Conservation (phyloP, 1,140 invertebrate genomes). For the Drosophila busckii region DNA sequence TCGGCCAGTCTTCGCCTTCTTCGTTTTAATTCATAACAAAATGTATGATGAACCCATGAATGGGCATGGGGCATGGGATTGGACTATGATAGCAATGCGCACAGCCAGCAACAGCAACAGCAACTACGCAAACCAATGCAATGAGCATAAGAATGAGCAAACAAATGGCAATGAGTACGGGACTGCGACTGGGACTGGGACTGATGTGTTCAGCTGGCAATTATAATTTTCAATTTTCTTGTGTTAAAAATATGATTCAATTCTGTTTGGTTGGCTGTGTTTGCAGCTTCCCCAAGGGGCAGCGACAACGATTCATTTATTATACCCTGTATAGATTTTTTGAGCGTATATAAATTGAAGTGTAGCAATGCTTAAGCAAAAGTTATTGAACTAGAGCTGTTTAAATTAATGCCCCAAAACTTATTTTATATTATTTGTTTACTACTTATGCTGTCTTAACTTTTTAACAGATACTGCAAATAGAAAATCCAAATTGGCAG, state of each 20-base stretch:
- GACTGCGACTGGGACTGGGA: background rate
- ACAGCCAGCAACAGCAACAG: background rate
- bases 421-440: too few species aligned
- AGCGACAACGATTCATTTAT: slow-evolving; percentile 16
- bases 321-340: background rate
- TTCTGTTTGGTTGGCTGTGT: slow-evolving; percentile 44
- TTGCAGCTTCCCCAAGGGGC: slow-evolving; percentile 13
- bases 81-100: slow-evolving; percentile 9
- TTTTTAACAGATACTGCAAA: too few species aligned
- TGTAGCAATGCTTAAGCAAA: background rate
- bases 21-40: slow-evolving; percentile 45
- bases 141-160: slow-evolving; percentile 6
- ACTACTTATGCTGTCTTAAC: too few species aligned
- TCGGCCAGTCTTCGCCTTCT: slow-evolving; percentile 31
- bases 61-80: slow-evolving; percentile 42
- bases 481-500: too few species aligned
- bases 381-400: too few species aligned
- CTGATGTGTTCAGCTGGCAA: slow-evolving; percentile 59
- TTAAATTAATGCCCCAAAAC: too few species aligned
- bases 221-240: slow-evolving; percentile 70
- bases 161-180: background rate
- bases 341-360: background rate
- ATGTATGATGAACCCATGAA: slow-evolving; percentile 56
- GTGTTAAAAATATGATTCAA: slow-evolving; percentile 73
- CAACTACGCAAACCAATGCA: slow-evolving; percentile 31